Evolutionary conservation across 2,113 vertebrate genomes (phyloP).

Genomic region (Electrona antarctica): DNA sequence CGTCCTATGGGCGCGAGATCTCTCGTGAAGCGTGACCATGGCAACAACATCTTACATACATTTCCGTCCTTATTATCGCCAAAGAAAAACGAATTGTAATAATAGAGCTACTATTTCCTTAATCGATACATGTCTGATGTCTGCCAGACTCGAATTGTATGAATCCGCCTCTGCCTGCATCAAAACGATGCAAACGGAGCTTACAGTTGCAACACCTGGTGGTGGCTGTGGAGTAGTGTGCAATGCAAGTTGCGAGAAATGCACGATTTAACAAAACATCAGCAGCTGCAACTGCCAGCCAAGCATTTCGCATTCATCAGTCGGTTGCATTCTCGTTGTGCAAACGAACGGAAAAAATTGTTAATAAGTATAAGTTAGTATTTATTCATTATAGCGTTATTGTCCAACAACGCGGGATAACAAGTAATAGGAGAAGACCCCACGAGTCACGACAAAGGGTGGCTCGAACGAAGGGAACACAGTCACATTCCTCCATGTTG

Average conservation of each 20-base stretch:
- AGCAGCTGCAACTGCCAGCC: not conserved
- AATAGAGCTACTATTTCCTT: not conserved
- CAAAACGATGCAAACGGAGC: slow-evolving; percentile 6
- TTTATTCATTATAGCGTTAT: too few species aligned
- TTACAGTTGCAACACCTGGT: slow-evolving; percentile 43
- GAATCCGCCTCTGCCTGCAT: not conserved
- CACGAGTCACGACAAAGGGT: too few species aligned
- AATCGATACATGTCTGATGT: not conserved
- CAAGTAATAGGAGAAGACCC: too few species aligned
- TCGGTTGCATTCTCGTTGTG: not conserved
- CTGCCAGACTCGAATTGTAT: not conserved
- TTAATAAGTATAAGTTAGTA: too few species aligned
- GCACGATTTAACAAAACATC: not conserved
- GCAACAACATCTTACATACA: not conserved
- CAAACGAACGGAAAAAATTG: too few species aligned
- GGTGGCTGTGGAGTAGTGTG: not conserved
- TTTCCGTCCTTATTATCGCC: not conserved
- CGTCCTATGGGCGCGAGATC: too few species aligned
- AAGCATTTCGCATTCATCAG: not conserved
- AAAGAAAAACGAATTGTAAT: not conserved
- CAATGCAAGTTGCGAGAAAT: not conserved
- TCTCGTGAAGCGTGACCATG: not conserved
- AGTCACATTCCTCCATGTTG: slow-evolving; percentile 60
- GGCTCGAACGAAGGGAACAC: too few species aligned
- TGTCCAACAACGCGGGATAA: too few species aligned